phyloP scores from a whole-genome alignment of 2,113 vertebrate species.

The Leptobrachium ailaonicum region DNA sequence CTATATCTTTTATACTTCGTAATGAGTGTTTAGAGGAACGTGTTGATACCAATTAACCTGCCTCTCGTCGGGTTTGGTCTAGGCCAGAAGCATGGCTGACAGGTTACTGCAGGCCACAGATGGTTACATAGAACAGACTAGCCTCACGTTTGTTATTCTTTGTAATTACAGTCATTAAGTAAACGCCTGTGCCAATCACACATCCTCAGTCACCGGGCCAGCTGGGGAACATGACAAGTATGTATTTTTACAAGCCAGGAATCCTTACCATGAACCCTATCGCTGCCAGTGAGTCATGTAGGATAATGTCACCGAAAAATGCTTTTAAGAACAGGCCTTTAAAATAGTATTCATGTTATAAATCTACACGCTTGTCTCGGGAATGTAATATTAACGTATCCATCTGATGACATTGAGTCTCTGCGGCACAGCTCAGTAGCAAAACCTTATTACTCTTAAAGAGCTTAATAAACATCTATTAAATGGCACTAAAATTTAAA shows the following conservation, averaged over 20 bases:
- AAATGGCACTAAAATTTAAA: too few relatives aligned
- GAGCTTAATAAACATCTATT: too few relatives aligned
- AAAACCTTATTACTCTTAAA: too few relatives aligned
- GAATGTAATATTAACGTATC: too few relatives aligned
- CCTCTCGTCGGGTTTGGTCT: conserved; percentile 77
- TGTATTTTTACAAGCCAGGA: conserved; percentile 21
- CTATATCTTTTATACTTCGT: conserved; percentile 64
- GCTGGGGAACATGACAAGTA: conserved; percentile 12
- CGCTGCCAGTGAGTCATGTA: background rate
- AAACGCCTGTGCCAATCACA: conserved; percentile 97
- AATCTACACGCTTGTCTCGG: too few relatives aligned
- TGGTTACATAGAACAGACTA: conserved; percentile 57
- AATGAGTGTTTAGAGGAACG: conserved; percentile 84
- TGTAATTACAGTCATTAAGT: conserved; percentile 97
- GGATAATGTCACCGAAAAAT: too few relatives aligned
- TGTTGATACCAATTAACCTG: conserved; percentile 93
- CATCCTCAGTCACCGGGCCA: conserved; percentile 2
- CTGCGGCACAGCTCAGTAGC: too few relatives aligned
- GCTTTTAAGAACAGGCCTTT: too few relatives aligned
- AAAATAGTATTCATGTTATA: too few relatives aligned
- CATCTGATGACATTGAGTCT: too few relatives aligned
- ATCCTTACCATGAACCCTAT: background rate
- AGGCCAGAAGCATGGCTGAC: conserved; percentile 73
- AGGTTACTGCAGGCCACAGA: conserved; percentile 69
- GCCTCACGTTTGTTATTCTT: conserved; percentile 95